These are phyloP conservation scores for Tenualosa thibaudeaui DNA, from an alignment of 2,797 vertebrate species.

Conservation along the genomic window DNA sequence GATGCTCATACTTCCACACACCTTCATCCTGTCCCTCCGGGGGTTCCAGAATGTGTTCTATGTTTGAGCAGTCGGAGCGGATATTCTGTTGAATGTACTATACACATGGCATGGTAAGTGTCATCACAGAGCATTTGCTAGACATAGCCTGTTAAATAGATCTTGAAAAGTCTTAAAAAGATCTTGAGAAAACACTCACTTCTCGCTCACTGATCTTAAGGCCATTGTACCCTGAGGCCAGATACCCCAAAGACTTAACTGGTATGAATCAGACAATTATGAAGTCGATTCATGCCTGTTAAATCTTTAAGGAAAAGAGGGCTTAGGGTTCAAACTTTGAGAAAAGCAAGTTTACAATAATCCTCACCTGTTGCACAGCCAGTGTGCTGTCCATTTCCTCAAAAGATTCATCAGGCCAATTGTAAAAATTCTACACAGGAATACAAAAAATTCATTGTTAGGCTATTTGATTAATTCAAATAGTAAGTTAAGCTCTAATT, in stretches of 20 bases:
- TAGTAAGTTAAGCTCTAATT: background rate
- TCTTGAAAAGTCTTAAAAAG: no score
- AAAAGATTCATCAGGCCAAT: constrained; percentile 98
- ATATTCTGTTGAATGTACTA: constrained; percentile 99
- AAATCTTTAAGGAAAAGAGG: no score
- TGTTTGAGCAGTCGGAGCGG: constrained; percentile 95
- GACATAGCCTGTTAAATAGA: background rate
- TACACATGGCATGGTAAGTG: background rate
- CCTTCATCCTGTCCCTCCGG: constrained; percentile 98
- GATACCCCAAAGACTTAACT: no score
- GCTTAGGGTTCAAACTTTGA: no score
- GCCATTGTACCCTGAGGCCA: no score
- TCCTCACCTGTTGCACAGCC: constrained; percentile 92
- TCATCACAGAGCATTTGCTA: background rate
- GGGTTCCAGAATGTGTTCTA: constrained; percentile 97
- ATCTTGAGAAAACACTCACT: no score
- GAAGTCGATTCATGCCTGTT: no score
- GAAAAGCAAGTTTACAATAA: background rate
- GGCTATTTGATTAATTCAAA: background rate
- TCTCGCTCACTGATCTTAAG: no score
- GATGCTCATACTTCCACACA: constrained; percentile 98
- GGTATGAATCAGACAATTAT: no score
- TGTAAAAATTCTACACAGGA: constrained; percentile 90
- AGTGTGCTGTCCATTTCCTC: constrained; percentile 99
- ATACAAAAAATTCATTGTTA: background rate